Percentiles rank a stretch among this genome's conserved stretches.
These are phyloP conservation scores for Loris lydekkerianus DNA, from an alignment of 2,797 vertebrate species.

Conservation along the genomic window DNA sequence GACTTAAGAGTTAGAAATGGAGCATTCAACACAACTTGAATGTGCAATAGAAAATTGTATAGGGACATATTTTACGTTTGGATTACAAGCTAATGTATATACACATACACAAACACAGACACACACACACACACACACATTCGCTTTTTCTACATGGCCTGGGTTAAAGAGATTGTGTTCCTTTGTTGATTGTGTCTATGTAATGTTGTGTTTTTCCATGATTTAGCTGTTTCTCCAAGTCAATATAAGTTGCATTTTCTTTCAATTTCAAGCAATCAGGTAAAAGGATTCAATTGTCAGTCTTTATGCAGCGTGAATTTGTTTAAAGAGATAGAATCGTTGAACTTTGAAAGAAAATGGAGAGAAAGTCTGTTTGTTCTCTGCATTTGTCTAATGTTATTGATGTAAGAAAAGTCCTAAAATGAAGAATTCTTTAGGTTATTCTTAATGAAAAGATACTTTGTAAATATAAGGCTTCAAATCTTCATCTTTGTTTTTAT, in stretches of 20 bases:
- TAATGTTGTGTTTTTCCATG: constrained; percentile 55
- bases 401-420: constrained; percentile 76
- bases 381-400: constrained; percentile 68
- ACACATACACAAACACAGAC: constrained; percentile 84
- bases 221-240: constrained; percentile 57
- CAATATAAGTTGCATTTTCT: constrained; percentile 65
- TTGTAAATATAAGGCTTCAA: constrained; percentile 80
- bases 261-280: constrained; percentile 71
- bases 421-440: constrained; percentile 52
- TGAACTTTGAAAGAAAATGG: constrained; percentile 49
- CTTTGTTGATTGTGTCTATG: constrained; percentile 63
- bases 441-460: constrained; percentile 55
- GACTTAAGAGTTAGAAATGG: constrained; percentile 90
- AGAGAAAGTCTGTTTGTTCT: constrained; percentile 72
- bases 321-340: constrained; percentile 75
- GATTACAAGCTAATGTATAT: constrained; percentile 79
- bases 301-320: constrained; percentile 73
- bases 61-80: constrained; percentile 86
- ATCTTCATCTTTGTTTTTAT: constrained; percentile 79
- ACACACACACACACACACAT: constrained; percentile 83
- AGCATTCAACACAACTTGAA: constrained; percentile 88
- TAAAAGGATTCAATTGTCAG: constrained; percentile 73
- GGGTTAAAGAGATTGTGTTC: constrained; percentile 51
- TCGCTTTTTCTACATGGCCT: constrained; percentile 81
- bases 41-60: constrained; percentile 82